Evolutionary conservation across 2,888 invertebrate genomes (phyloP).

Genomic region (Dascillus cervinus): DNA sequence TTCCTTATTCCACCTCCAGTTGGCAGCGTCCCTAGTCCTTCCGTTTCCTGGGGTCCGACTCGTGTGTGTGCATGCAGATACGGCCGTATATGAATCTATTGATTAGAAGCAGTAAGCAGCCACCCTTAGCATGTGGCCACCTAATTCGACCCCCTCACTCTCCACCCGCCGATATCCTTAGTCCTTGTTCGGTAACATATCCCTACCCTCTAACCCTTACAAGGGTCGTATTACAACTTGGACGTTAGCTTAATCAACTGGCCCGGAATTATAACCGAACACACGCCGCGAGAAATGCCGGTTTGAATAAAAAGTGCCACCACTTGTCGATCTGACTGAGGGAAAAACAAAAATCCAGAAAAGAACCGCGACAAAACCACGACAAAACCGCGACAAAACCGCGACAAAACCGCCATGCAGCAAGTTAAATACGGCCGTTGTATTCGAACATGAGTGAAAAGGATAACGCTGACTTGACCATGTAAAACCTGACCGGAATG

Average conservation of each 20-base stretch:
- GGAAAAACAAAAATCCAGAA: too few species aligned
- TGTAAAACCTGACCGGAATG: constrained; percentile 21
- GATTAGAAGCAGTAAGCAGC: constrained; percentile 33
- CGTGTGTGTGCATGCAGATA: constrained; percentile 39
- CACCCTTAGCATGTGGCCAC: constrained; percentile 29
- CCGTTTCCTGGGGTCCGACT: constrained; percentile 30
- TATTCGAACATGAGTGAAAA: constrained; percentile 15
- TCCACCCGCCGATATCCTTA: constrained; percentile 20
- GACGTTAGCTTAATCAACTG: too few species aligned
- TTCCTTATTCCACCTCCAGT: constrained; percentile 35
- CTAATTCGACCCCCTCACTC: constrained; percentile 17
- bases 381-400: too few species aligned
- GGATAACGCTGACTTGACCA: constrained; percentile 16
- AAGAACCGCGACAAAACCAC: too few species aligned
- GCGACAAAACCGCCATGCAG: too few species aligned
- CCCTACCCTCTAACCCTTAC: constrained; percentile 26
- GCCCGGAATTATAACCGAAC: too few species aligned
- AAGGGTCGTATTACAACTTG: constrained; percentile 27
- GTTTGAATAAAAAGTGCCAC: too few species aligned
- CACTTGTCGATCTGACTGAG: too few species aligned
- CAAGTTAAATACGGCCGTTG: constrained; percentile 12
- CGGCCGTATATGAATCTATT: constrained; percentile 37
- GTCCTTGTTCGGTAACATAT: constrained; percentile 24
- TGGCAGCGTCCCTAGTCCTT: constrained; percentile 27
- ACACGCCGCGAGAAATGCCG: too few species aligned